Percentiles rank a stretch among this genome's conserved stretches.
Evolutionary conservation across 2,113 vertebrate genomes (phyloP).

Genomic region (Platichthys flesus): DNA sequence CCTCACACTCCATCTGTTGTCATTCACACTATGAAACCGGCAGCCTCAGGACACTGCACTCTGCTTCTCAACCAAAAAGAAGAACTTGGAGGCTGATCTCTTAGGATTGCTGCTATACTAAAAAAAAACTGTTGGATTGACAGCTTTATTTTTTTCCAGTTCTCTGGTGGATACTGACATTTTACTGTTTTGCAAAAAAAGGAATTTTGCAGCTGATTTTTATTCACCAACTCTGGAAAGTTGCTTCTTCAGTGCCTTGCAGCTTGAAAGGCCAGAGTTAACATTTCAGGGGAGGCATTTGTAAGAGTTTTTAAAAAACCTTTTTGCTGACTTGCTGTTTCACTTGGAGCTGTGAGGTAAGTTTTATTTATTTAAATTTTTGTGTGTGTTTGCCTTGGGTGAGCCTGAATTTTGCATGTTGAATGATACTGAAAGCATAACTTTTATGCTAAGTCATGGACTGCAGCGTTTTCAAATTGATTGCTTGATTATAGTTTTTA

Average conservation of each 20-base stretch:
- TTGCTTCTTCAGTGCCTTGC: constrained; percentile 8
- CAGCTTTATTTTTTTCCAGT: constrained; percentile 22
- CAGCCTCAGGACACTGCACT: constrained; percentile 46
- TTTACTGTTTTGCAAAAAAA: constrained; percentile 6
- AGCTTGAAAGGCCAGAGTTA: constrained; percentile 28
- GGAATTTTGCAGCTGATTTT: constrained; percentile 7
- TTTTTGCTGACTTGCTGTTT: constrained; percentile 10
- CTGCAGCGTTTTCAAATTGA: not conserved
- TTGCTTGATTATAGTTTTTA: not conserved
- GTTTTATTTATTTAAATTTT: constrained; percentile 11
- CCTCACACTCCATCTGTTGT: constrained; percentile 62
- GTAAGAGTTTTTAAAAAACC: not conserved
- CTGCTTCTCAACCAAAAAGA: constrained; percentile 36
- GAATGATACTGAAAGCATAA: not conserved
- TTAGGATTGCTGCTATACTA: constrained; percentile 25
- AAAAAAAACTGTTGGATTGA: constrained; percentile 36
- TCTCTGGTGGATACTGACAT: constrained; percentile 48
- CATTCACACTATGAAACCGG: constrained; percentile 53
- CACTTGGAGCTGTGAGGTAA: constrained; percentile 51
- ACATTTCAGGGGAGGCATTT: constrained; percentile 11
- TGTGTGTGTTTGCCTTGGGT: not conserved
- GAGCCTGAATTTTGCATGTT: not conserved
- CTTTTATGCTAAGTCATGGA: not conserved
- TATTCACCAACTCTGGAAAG: not conserved
- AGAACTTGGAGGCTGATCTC: constrained; percentile 15